phyloP scores from a whole-genome alignment of 1,140 invertebrate genomes.

The Linepithema humile region DNA sequence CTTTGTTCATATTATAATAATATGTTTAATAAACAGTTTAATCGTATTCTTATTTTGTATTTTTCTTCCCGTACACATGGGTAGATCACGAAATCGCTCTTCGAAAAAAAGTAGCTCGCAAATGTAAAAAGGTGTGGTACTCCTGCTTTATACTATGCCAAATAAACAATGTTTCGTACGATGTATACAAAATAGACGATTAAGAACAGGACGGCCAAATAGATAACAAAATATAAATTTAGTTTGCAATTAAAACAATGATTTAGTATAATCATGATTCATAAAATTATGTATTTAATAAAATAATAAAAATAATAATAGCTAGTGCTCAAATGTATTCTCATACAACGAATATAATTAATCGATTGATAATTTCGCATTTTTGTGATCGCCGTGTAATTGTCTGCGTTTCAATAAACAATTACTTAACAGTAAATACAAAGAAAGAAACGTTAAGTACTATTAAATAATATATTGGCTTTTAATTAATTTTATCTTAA shows the following conservation, averaged over 20 bases:
- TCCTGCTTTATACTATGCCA: neutral
- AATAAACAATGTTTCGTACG: neutral
- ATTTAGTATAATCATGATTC: neutral
- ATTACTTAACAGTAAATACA: too few relatives aligned
- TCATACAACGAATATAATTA: neutral
- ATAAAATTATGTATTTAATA: neutral
- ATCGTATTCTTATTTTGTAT: too few relatives aligned
- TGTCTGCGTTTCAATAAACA: neutral
- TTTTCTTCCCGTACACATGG: too few relatives aligned
- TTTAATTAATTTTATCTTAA: neutral
- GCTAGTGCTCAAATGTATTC: neutral
- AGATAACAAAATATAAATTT: too few relatives aligned
- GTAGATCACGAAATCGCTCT: too few relatives aligned
- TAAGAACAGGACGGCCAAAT: neutral
- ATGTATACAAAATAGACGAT: neutral
- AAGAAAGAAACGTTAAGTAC: neutral
- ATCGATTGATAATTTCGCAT: neutral
- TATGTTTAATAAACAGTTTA: too few relatives aligned
- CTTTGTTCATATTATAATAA: too few relatives aligned
- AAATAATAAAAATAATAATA: neutral
- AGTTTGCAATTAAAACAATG: too few relatives aligned
- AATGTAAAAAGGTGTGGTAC: too few relatives aligned
- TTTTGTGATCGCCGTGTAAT: constrained; percentile 14
- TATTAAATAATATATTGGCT: neutral
- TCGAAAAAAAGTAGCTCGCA: too few relatives aligned